These are phyloP conservation scores for Neodiprion virginianus DNA, from an alignment of 1,140 invertebrate genomes.

Conservation along the genomic window DNA sequence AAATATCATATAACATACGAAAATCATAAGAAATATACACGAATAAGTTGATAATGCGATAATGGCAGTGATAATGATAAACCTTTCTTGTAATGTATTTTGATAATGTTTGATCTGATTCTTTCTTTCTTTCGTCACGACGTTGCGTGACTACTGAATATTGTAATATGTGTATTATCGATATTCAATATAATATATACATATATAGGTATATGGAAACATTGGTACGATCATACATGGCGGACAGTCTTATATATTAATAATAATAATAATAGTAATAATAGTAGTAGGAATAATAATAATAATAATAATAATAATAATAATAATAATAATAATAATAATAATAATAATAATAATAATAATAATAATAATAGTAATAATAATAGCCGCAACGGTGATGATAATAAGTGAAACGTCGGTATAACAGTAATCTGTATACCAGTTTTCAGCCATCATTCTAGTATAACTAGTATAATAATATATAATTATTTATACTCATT, in stretches of 20 bases:
- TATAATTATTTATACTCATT: no score
- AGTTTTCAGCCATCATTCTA: not conserved
- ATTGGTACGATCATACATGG: not conserved
- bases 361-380: not conserved
- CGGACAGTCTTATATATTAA: not conserved
- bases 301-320: not conserved
- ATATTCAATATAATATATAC: no score
- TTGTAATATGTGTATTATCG: no score
- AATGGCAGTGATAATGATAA: not conserved
- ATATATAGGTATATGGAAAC: no score
- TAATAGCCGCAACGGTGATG: not conserved
- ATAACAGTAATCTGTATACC: not conserved
- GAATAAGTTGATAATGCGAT: not conserved
- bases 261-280: not conserved
- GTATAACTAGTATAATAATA: no score
- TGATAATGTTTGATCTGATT: no score
- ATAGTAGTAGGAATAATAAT: not conserved
- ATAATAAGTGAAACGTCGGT: not conserved
- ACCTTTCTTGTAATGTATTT: not conserved
- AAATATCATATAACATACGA: no score
- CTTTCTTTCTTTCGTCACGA: no score
- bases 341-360: slow-evolving; percentile 25
- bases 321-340: no score
- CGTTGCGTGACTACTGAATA: no score
- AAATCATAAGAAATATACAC: not conserved